Base-by-base conservation (phyloP, 2,888 invertebrate genomes). In the Scaptodrosophila latifasciaeformis region DNA sequence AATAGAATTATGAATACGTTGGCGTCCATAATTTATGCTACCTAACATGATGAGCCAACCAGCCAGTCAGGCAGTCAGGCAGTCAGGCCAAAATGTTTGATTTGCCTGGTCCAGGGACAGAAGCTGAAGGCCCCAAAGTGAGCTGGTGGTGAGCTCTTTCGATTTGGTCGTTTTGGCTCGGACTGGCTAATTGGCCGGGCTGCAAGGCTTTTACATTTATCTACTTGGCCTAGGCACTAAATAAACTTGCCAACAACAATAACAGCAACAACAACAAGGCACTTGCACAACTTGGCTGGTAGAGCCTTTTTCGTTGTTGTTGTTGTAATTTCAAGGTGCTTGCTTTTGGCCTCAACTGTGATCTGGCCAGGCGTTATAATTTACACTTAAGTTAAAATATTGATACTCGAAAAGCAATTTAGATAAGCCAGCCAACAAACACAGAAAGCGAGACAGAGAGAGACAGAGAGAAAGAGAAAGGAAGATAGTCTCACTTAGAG, bases 321-420 rank as follows among this genome's bases (percentile, higher is more conserved):
- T n/a, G n/a, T n/a, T n/a, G n/a, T n/a, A n/a, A n/a, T n/a, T n/a
- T n/a, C n/a, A n/a, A n/a, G n/a, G 15, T 7, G 35, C 39, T 5
- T 1, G 18, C 40, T 40, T 29, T 17, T n/a, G 39, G 17, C 21
- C 12, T 1, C 29, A 12, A 27, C 30, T 29, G 12, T 24, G 2
- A 15, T 48, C 39, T 24, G 21, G 34, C 18, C 46, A 52, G 61
- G 70, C 67, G 69, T 67, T 77, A 79, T 76, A 79, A 76, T 75
- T 75, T 77, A 82, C 82, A 83, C 82, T 83, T 82, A 82, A 83
- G 81, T 77, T 83, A 83, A 82, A 83, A 82, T 82, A 82, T 83
- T 82, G 82, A 82, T 83, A 82, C 83, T 83, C 82, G 70, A 80
- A 82, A 82, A 82, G 83, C 80, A 83, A 82, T 83, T 82, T 82